Percentiles rank a stretch among this genome's conserved stretches.
Conservation (phyloP, 2,113 vertebrate genomes). For the Gopherus flavomarginatus region DNA sequence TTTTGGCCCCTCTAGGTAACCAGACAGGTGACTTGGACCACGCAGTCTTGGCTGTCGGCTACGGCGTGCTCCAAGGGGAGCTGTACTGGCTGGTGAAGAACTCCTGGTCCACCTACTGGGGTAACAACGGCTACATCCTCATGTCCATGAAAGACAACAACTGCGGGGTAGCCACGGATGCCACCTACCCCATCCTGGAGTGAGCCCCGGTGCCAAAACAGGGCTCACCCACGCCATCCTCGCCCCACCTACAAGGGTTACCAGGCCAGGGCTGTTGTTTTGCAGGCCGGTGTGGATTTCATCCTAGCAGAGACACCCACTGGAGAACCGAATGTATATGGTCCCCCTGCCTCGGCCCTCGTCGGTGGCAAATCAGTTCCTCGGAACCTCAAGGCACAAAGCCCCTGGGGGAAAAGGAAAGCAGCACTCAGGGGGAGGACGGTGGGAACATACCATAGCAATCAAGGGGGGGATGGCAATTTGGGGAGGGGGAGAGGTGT, state of each 20-base stretch:
- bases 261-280: not conserved
- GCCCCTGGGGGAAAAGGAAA: not conserved
- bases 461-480: not conserved
- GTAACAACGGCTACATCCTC: slow-evolving; percentile 86
- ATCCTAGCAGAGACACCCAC: not conserved
- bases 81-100: slow-evolving; percentile 88
- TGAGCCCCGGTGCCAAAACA: not conserved
- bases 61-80: slow-evolving; percentile 78
- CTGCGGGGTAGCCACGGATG: slow-evolving; percentile 85
- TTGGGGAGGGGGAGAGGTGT: not conserved
- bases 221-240: not conserved
- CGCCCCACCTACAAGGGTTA: not conserved
- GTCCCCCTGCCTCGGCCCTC: not conserved
- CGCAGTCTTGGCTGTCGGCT: slow-evolving; percentile 83
- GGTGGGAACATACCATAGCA: too few species aligned
- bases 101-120: slow-evolving; percentile 90
- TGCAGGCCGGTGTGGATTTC: not conserved
- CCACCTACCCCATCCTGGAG: slow-evolving; percentile 82
- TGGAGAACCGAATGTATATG: not conserved
- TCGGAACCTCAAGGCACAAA: not conserved
- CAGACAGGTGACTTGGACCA: slow-evolving; percentile 74
- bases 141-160: slow-evolving; percentile 91
- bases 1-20: not conserved
- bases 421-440: not conserved
- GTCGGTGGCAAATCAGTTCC: not conserved